Evolutionary conservation across 2,888 invertebrate species (phyloP).

Genomic region (Orgyia antiqua): DNA sequence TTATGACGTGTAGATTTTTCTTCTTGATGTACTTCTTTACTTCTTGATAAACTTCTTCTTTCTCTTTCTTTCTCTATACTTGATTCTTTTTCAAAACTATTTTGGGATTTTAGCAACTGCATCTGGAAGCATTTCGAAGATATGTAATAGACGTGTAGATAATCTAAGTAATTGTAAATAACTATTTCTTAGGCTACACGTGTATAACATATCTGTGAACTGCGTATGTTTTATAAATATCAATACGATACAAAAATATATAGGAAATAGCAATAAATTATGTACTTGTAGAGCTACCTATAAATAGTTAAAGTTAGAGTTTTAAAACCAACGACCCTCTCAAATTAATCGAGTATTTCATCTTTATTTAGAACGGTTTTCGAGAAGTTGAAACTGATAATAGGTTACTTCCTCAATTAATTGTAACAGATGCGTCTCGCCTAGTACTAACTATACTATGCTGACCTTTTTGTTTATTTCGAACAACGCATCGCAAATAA

Average conservation of each 20-base stretch:
- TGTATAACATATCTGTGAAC: no score
- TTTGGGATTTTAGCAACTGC: constrained; percentile 74
- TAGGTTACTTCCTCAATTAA: constrained; percentile 62
- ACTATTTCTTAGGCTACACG: no score
- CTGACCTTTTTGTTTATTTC: constrained; percentile 70
- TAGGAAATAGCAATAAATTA: no score
- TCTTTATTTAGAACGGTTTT: no score
- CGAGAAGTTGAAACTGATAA: no score
- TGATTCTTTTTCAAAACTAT: constrained; percentile 74
- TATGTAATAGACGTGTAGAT: no score
- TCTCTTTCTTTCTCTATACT: constrained; percentile 70
- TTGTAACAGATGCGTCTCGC: constrained; percentile 51
- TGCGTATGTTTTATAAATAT: constrained; percentile 19
- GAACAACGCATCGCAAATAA: constrained; percentile 44
- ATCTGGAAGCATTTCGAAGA: constrained; percentile 50
- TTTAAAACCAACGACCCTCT: no score
- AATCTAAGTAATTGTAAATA: no score
- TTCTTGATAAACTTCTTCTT: constrained; percentile 62
- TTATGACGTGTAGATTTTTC: constrained; percentile 48
- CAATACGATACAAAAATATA: no score
- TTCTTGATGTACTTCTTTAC: constrained; percentile 54
- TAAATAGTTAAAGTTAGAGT: no score
- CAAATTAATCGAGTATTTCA: no score
- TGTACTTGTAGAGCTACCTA: no score
- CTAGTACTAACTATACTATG: constrained; percentile 52